A percentile compares a stretch with the other conserved stretches of the same genome.
Conservation (phyloP, 2,113 vertebrate genomes). For the Eira barbara region DNA sequence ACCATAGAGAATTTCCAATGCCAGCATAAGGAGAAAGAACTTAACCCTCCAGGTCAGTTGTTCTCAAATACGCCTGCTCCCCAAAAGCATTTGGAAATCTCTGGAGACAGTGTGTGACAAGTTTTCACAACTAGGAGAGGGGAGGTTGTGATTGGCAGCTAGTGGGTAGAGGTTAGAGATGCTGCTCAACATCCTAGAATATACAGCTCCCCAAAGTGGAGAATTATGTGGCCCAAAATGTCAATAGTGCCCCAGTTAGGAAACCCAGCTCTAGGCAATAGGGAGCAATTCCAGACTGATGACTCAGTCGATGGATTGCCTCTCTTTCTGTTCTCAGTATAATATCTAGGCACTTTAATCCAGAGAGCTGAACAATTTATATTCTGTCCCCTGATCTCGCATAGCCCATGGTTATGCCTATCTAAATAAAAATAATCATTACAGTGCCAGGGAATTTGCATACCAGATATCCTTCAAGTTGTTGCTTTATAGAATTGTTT, state of each 20-base stretch:
- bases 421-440: slow-evolving; percentile 41
- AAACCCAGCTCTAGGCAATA: not conserved
- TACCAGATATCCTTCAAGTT: not conserved
- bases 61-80: not conserved
- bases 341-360: not conserved
- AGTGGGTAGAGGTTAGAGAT: not conserved
- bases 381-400: not conserved
- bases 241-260: not conserved
- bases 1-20: not conserved
- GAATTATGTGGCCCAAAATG: not conserved
- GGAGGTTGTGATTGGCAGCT: not conserved
- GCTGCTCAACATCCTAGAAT: not conserved
- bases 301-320: not conserved
- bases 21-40: not conserved
- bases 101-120: not conserved
- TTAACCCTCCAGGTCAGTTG: not conserved
- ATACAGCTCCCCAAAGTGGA: not conserved
- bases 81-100: not conserved
- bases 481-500: slow-evolving; percentile 18
- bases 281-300: not conserved
- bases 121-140: not conserved
- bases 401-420: not conserved
- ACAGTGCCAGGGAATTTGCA: not conserved
- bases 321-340: not conserved
- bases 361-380: not conserved